Percentiles rank a stretch among this genome's conserved stretches.
Conservation (phyloP, 2,888 invertebrate species). For the Pseudanteris insignis region DNA sequence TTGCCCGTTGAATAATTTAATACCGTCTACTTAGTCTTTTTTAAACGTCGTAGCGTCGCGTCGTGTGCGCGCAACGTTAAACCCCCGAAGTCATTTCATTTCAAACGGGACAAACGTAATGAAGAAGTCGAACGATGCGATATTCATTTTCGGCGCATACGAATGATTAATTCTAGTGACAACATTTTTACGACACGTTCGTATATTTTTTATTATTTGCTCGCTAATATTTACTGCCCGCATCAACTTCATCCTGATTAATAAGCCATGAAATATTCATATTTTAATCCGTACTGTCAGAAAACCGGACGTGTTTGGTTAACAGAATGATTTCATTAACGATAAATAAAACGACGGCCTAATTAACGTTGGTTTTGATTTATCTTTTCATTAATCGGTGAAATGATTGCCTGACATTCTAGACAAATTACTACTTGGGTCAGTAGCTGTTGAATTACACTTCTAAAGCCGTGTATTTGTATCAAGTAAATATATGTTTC, state of each 20-base stretch:
- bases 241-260: background rate
- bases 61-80: slow-evolving; percentile 24
- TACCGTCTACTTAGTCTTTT: slow-evolving; percentile 31
- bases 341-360: too few relatives aligned
- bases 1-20: slow-evolving; percentile 34
- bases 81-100: slow-evolving; percentile 25
- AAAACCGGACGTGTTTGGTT: too few relatives aligned
- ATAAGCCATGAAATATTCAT: background rate
- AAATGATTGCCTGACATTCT: too few relatives aligned
- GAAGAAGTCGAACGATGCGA: slow-evolving; percentile 24
- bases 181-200: slow-evolving; percentile 5
- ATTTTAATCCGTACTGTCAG: background rate
- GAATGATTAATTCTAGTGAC: slow-evolving; percentile 23
- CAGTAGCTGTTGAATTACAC: too few relatives aligned
- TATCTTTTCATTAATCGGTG: too few relatives aligned
- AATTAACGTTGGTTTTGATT: too few relatives aligned
- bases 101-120: slow-evolving; percentile 19
- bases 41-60: slow-evolving; percentile 25
- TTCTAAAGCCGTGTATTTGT: too few relatives aligned
- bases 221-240: slow-evolving; percentile 4
- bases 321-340: background rate
- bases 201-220: slow-evolving; percentile 12
- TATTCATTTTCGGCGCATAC: slow-evolving; percentile 28
- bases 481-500: too few relatives aligned
- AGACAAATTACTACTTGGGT: too few relatives aligned